These are phyloP conservation scores for Limnephilus lunatus DNA, from an alignment of 2,888 invertebrate genomes.

Conservation along the genomic window DNA sequence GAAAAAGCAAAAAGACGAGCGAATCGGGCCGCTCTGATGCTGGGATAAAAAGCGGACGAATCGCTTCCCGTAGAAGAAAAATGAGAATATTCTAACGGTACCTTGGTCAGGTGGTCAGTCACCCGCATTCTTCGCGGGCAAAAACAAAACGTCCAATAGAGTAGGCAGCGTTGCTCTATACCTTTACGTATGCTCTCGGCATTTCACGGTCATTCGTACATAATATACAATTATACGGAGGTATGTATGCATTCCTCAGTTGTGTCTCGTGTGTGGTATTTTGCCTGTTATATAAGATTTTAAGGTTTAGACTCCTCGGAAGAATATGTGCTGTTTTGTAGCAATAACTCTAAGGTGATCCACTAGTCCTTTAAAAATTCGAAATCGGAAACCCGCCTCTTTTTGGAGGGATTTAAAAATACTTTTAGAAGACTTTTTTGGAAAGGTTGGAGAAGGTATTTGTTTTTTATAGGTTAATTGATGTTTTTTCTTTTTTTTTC, in stretches of 20 bases:
- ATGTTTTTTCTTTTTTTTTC: too few species aligned
- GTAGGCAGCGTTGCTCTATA: neutral
- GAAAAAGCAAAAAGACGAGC: conserved; percentile 15
- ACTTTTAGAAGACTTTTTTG: too few species aligned
- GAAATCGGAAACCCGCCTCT: too few species aligned
- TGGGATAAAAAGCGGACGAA: conserved; percentile 12
- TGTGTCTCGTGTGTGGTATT: neutral
- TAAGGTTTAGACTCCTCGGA: neutral
- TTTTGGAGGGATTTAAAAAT: too few species aligned
- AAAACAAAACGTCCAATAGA: conserved; percentile 10
- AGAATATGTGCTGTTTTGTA: too few species aligned
- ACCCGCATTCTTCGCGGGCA: neutral
- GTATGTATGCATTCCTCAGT: neutral
- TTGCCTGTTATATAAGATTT: neutral
- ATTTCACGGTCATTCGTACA: neutral
- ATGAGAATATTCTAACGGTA: conserved; percentile 40
- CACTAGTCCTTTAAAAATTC: too few species aligned
- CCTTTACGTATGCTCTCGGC: neutral
- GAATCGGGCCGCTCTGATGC: neutral
- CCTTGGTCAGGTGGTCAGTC: conserved; percentile 27
- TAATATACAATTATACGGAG: neutral
- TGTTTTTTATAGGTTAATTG: too few species aligned
- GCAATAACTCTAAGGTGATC: too few species aligned
- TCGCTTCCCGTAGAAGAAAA: conserved; percentile 24
- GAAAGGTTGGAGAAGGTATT: too few species aligned